Conservation (phyloP, 2,888 invertebrate species). For the Hydraecia micacea region DNA sequence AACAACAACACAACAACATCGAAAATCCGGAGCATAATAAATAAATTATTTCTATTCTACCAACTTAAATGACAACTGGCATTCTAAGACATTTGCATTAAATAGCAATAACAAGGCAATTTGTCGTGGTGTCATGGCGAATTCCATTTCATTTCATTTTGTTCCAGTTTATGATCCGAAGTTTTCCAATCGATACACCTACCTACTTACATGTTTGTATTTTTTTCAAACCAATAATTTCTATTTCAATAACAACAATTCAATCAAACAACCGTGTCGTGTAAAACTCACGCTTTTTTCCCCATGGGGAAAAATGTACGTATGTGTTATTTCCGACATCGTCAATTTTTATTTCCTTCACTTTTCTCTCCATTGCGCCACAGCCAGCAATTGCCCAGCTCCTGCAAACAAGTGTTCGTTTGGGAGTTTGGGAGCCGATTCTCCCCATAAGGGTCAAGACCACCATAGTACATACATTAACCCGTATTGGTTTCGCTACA, state of each 20-base stretch:
- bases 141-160: neutral
- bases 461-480: constrained; percentile 54
- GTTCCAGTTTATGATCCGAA: too few species aligned
- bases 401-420: constrained; percentile 42
- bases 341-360: neutral
- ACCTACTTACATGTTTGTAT: neutral
- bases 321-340: neutral
- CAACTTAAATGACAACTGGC: neutral
- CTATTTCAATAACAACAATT: too few species aligned
- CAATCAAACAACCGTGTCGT: too few species aligned
- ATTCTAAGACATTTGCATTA: neutral
- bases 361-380: neutral
- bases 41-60: neutral
- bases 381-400: constrained; percentile 13
- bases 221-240: neutral
- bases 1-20: too few species aligned
- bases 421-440: constrained; percentile 35
- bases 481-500: constrained; percentile 63
- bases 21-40: neutral
- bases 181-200: neutral
- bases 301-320: neutral
- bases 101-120: too few species aligned
- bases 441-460: constrained; percentile 36
- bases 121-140: too few species aligned
- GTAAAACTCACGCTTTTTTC: too few species aligned